Conservation (phyloP, 1,140 invertebrate species). For the Heliconius nattereri region DNA sequence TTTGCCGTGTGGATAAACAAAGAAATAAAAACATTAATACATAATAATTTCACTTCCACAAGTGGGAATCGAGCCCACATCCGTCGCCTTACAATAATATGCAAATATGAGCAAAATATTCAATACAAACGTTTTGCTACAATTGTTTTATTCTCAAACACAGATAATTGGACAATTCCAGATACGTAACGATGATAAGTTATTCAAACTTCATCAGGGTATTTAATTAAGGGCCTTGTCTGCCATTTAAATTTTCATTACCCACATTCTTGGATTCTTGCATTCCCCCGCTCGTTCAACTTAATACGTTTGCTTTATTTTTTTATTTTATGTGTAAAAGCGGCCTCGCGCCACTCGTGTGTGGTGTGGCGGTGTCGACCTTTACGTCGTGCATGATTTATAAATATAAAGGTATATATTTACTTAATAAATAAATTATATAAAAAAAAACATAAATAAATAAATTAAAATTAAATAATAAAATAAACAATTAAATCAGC, state of each 20-base stretch:
- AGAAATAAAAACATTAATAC: too few relatives aligned
- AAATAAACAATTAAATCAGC: too few relatives aligned
- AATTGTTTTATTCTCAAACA: not conserved
- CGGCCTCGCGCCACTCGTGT: not conserved
- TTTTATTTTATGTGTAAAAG: not conserved
- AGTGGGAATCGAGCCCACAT: too few relatives aligned
- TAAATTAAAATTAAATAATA: too few relatives aligned
- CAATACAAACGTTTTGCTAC: not conserved
- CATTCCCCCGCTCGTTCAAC: not conserved
- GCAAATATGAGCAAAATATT: not conserved
- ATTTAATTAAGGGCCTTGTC: constrained; percentile 9
- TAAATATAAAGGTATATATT: too few relatives aligned
- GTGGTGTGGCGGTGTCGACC: not conserved
- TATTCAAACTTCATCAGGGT: constrained; percentile 5
- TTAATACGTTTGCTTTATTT: not conserved
- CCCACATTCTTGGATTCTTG: not conserved
- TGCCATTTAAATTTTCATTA: constrained; percentile 2
- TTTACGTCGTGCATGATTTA: not conserved
- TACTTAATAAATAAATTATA: too few relatives aligned
- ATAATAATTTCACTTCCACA: too few relatives aligned
- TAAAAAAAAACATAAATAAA: too few relatives aligned
- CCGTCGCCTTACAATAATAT: too few relatives aligned
- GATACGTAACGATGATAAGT: not conserved
- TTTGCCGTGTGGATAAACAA: too few relatives aligned
- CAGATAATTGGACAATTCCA: not conserved